Evolutionary conservation across 2,888 invertebrate species (phyloP), one percentile per base, ranked within the genome.

Genomic region (Tenthredo notha): DNA sequence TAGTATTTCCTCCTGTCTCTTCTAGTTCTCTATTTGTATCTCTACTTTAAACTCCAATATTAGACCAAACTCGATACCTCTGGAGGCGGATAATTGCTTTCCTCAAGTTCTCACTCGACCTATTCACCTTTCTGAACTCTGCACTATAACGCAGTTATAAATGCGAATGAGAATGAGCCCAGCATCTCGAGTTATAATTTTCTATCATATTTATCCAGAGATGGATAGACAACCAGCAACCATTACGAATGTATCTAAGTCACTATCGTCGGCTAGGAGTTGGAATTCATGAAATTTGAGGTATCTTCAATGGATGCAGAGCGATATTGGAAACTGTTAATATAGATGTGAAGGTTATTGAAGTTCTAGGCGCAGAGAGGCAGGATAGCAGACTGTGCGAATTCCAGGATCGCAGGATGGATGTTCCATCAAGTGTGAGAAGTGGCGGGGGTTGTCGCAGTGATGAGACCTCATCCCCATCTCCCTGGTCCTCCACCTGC

Each of bases 261-360:
- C 40, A 54, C 29, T 10, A 65, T 65, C 29, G 65, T 33, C 3
- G 65, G 67, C 29, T 67, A 67, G 67, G 82, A 78, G 37, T 21
- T 61, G 65, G 37, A 67, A 65, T 82, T 82, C 61, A 58, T 25
- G 58, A 74, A 85, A 40, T 61, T 47, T 58, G 47, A 58, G 72
- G 33, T 5, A 84, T 82, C 70, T 18, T 72, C n/a, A 29, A 84
- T 43, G 54, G 75, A 37, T 67, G 50, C 58, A 80, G 47, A 47
- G 54, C 70, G 70, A 86, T 87, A 86, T 87, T 86, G 87, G 80
- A 87, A 85, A 86, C 74, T 84, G 86, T 86, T 86, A 82, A 86
- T 85, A 83, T 54, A 82, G 84, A 80, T 84, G 47, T 15, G 65
- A 84, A 84, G 87, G 82, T 84, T 86, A 83, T 84, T 84, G 85